Evolutionary conservation across 2,113 vertebrate species (phyloP).

Genomic region (Saiga tatarica): DNA sequence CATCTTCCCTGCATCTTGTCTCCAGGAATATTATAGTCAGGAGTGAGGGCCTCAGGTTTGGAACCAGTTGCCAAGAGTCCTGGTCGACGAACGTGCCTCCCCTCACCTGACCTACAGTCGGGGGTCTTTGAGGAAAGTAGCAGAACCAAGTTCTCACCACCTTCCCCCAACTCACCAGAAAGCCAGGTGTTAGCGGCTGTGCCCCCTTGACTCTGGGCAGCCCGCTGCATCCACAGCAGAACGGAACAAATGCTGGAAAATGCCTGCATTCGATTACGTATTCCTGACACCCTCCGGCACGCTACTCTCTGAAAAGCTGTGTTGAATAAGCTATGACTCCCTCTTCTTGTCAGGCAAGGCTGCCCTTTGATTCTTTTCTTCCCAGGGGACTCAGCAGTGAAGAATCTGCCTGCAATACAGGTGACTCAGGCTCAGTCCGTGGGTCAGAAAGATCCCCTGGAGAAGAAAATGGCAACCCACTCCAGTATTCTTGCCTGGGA

Average conservation of each 20-base stretch:
- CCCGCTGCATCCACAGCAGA: fast-evolving
- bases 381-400: not conserved
- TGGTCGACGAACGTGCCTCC: not conserved
- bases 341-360: not conserved
- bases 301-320: not conserved
- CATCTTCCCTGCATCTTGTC: not conserved
- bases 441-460: not conserved
- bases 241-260: fast-evolving
- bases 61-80: not conserved
- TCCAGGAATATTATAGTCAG: not conserved
- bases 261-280: fast-evolving
- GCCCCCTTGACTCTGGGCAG: not conserved
- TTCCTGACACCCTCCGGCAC: not conserved
- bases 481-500: not conserved
- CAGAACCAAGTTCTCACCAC: not conserved
- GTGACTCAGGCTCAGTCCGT: not conserved
- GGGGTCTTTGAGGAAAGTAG: too few relatives aligned
- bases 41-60: not conserved
- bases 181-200: fast-evolving
- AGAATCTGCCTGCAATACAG: not conserved
- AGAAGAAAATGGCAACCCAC: not conserved
- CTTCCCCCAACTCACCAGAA: fast-evolving
- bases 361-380: not conserved
- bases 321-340: not conserved
- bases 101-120: too few relatives aligned